Evolutionary conservation across 2,113 vertebrate species (phyloP).

Genomic region (Arothron firmamentum): DNA sequence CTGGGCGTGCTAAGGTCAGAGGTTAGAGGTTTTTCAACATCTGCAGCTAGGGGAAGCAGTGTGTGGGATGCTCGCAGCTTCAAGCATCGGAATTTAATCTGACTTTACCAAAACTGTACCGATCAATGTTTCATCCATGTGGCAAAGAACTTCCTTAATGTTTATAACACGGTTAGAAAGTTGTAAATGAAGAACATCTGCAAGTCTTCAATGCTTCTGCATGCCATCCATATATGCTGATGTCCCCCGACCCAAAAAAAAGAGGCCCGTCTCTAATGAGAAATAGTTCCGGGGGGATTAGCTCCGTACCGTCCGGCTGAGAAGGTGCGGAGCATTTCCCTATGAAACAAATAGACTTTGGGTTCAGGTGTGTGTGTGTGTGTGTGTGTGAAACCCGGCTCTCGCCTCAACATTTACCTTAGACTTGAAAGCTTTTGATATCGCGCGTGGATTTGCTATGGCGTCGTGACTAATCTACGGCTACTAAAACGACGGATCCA

Average conservation of each 20-base stretch:
- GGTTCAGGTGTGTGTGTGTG: constrained; percentile 19
- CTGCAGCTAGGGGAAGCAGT: constrained; percentile 17
- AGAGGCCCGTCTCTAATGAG: constrained; percentile 73
- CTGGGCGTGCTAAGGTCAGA: neutral
- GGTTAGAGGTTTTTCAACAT: constrained; percentile 4
- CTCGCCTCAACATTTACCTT: constrained; percentile 24
- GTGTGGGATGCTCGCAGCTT: constrained; percentile 32
- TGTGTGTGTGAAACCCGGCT: constrained; percentile 27
- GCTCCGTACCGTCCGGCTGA: constrained; percentile 74
- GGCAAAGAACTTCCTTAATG: neutral
- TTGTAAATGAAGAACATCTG: constrained; percentile 63
- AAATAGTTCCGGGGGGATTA: constrained; percentile 75
- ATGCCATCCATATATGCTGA: constrained; percentile 37
- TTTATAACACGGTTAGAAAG: constrained; percentile 59
- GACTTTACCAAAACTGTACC: constrained; percentile 1
- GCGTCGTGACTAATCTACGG: constrained; percentile 7
- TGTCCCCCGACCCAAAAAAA: constrained; percentile 18
- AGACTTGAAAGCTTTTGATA: constrained; percentile 20
- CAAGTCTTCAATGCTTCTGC: constrained; percentile 40
- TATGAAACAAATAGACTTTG: constrained; percentile 31
- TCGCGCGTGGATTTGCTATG: constrained; percentile 24
- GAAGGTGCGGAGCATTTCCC: constrained; percentile 49
- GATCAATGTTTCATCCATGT: too few species aligned
- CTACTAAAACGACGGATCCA: neutral
- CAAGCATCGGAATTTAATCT: constrained; percentile 36